Percentiles rank a stretch among this genome's conserved stretches.
phyloP scores from a whole-genome alignment of 1,140 invertebrate species.

The Goniozus legneri region DNA sequence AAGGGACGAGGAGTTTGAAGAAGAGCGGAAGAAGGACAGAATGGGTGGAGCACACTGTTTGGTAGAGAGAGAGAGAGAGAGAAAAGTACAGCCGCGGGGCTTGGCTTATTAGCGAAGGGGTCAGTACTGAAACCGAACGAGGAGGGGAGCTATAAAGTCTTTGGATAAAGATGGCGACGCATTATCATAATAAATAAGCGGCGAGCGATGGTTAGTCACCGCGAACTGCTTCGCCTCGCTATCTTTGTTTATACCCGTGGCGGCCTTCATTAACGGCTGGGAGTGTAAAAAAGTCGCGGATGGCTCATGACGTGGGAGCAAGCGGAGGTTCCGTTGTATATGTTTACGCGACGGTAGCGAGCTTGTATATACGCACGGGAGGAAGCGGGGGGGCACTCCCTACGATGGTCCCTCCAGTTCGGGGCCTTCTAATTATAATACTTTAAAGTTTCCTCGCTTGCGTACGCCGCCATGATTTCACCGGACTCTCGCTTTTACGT shows the following conservation, averaged over 20 bases:
- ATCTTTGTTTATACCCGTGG: not conserved
- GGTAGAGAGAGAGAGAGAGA: too few relatives aligned
- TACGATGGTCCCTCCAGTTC: too few relatives aligned
- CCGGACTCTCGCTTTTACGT: too few relatives aligned
- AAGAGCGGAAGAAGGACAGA: not conserved
- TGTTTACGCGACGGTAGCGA: too few relatives aligned
- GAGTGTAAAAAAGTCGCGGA: not conserved
- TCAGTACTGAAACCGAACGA: not conserved
- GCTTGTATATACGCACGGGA: too few relatives aligned
- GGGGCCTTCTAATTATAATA: too few relatives aligned
- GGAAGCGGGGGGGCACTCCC: too few relatives aligned
- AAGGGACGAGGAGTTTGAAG: not conserved
- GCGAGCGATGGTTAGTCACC: constrained; percentile 3
- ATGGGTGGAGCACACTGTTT: not conserved
- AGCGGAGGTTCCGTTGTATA: too few relatives aligned
- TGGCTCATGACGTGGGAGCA: too few relatives aligned
- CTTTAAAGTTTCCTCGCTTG: too few relatives aligned
- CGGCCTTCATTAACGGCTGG: not conserved
- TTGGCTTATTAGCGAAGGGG: not conserved
- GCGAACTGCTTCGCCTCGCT: not conserved
- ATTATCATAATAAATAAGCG: constrained; percentile 8
- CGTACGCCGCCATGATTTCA: too few relatives aligned
- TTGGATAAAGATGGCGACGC: not conserved
- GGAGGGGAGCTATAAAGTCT: not conserved
- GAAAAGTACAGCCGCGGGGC: not conserved